Evolutionary conservation across 2,888 invertebrate genomes (phyloP).

Genomic region (Cecidostiba fungosa): DNA sequence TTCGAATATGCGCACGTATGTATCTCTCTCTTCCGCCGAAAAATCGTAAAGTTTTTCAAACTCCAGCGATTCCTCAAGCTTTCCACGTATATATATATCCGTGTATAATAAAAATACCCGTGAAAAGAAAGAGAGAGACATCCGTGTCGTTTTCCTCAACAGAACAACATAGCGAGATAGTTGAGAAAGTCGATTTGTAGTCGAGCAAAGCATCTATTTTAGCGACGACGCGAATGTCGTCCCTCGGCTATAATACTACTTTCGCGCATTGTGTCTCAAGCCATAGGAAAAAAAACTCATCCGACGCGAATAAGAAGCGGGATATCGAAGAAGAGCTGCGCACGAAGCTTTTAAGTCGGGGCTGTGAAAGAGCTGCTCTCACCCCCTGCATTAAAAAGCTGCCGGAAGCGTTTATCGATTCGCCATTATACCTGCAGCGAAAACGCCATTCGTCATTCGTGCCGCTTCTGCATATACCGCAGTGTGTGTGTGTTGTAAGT

Average conservation of each 20-base stretch:
- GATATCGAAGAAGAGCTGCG: not conserved
- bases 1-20: not conserved
- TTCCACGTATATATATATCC: not conserved
- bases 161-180: not conserved
- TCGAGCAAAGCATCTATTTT: not conserved
- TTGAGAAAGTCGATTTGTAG: slow-evolving; percentile 1
- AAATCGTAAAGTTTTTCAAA: slow-evolving; percentile 27
- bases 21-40: not conserved
- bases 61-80: slow-evolving; percentile 3
- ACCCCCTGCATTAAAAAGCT: slow-evolving; percentile 11
- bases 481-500: not conserved
- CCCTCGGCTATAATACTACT: not conserved
- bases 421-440: not conserved
- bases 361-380: not conserved
- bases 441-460: slow-evolving; percentile 15
- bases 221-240: not conserved
- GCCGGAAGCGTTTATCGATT: slow-evolving; percentile 33
- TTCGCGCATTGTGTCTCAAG: not conserved
- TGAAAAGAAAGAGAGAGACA: not conserved
- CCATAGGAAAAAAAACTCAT: not conserved
- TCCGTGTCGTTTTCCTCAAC: not conserved
- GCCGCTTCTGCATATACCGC: no score
- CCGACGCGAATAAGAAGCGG: not conserved
- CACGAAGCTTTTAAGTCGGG: not conserved
- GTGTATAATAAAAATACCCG: not conserved